Evolutionary conservation across 2,113 vertebrate genomes (phyloP).

Genomic region (Chamaea fasciata): DNA sequence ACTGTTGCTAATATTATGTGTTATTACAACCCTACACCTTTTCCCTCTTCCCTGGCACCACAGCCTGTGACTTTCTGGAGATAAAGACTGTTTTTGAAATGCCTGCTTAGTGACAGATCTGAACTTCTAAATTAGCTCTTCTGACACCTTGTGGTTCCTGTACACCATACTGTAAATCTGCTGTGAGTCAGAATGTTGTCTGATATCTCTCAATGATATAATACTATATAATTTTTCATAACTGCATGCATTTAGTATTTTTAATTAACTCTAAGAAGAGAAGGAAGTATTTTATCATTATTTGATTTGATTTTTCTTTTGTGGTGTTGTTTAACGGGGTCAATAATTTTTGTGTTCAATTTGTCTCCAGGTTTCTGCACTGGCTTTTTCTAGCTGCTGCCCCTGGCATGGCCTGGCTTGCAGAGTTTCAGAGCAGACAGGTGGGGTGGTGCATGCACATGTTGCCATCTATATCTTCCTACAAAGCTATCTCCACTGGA

Average conservation of each 20-base stretch:
- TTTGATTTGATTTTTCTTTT: conserved; percentile 45
- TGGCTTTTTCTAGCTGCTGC: conserved; percentile 17
- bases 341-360: not conserved
- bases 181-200: not conserved
- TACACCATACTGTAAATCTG: not conserved
- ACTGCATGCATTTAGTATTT: not conserved
- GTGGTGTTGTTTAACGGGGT: not conserved
- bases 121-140: conserved; percentile 37
- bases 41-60: not conserved
- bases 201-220: not conserved
- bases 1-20: conserved; percentile 34
- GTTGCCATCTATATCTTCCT: not conserved
- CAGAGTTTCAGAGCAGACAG: not conserved
- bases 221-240: conserved; percentile 13
- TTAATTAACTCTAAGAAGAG: not conserved
- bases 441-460: not conserved
- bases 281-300: not conserved
- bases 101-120: conserved; percentile 25
- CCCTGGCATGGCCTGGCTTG: not conserved
- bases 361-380: not conserved
- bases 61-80: conserved; percentile 25
- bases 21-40: conserved; percentile 12
- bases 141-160: conserved; percentile 51
- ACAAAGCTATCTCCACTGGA: not conserved
- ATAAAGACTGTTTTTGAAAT: conserved; percentile 56